These are phyloP conservation scores for Mohoua ochrocephala DNA, from an alignment of 2,113 vertebrate genomes.

Conservation along the genomic window DNA sequence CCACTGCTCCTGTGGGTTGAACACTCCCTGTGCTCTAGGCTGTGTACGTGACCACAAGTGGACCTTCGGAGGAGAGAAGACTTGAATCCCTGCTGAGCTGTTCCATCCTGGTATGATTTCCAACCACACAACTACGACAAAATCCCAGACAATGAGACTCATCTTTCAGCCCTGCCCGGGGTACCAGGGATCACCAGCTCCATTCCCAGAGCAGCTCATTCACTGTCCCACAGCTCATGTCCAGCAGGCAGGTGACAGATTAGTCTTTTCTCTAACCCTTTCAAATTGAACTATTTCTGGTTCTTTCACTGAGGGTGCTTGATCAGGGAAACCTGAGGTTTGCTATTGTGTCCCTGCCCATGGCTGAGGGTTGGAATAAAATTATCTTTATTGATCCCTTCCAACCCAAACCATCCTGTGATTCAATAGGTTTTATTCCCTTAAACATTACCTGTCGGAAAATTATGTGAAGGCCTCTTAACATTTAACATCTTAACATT, in stretches of 20 bases:
- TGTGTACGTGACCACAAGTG: not conserved
- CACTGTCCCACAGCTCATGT: not conserved
- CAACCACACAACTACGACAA: not conserved
- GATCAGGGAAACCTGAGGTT: not conserved
- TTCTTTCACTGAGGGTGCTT: not conserved
- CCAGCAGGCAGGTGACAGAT: not conserved
- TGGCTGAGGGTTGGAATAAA: not conserved
- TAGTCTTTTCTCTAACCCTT: not conserved
- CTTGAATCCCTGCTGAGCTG: slow-evolving; percentile 15
- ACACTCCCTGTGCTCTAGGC: not conserved
- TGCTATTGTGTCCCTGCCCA: not conserved
- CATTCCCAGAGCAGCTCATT: not conserved
- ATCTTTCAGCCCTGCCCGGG: not conserved
- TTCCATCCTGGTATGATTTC: not conserved
- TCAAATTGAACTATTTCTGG: not conserved
- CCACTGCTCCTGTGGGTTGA: not conserved
- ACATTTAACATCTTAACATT: not conserved
- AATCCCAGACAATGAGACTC: slow-evolving; percentile 2
- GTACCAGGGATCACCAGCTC: not conserved
- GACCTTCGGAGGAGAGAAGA: not conserved
- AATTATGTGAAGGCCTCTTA: not conserved
- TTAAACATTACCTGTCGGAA: not conserved
- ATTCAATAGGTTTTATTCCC: not conserved
- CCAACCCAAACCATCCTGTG: not conserved
- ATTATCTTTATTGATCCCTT: not conserved